Base-by-base conservation (phyloP, 2,113 vertebrate genomes). In the Pseudorhombus dupliciocellatus region DNA sequence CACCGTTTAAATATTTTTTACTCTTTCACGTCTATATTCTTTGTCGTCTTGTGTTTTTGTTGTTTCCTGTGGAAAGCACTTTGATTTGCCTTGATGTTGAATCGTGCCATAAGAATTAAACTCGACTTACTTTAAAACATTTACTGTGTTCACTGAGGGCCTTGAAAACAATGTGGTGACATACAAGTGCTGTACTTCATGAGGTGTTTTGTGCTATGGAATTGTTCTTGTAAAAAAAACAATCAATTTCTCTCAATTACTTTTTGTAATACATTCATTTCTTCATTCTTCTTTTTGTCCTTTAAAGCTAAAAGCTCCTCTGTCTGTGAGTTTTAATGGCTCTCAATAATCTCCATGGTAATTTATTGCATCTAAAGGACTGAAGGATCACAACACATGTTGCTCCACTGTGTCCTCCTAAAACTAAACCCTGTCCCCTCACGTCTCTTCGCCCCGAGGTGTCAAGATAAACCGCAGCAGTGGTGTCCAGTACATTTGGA, bases 381-480 rank as follows among this genome's bases (percentile, higher is more conserved):
- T 16, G 14, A 42, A 42, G 14, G 37, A 28, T 16, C n/a, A 28
- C 31, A n/a, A 11, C 26, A 31, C 20, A 24, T 57, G 28, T 31
- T 28, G 26, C 25, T 56, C 14, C 25, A 28, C 21, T 24, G 9
- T 6, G 30, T 8, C 25, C 21, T 25, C 20, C 24, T 1, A 9
- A 1, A 18, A 37, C 2, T 6, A n/a, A 34, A n/a, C 34, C 34
- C 34, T 37, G 34, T 12, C 10, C 10, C 34, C 34, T 12, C 34
- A 12, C 24, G 21, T 12, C 63, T n/a, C 46, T 50, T 50, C 46
- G 8, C 15, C 54, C 10, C 40, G 40, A 26, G 40, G 5, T 54
- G 84, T 86, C 84, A 83, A 79, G 78, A 68, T 22, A 87, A 88
- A 85, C 80, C 31, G 5, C 61, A 20, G 30, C 24, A 14, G n/a